phyloP scores from a whole-genome alignment of 2,888 invertebrate species.

The Brassicogethes aeneus region DNA sequence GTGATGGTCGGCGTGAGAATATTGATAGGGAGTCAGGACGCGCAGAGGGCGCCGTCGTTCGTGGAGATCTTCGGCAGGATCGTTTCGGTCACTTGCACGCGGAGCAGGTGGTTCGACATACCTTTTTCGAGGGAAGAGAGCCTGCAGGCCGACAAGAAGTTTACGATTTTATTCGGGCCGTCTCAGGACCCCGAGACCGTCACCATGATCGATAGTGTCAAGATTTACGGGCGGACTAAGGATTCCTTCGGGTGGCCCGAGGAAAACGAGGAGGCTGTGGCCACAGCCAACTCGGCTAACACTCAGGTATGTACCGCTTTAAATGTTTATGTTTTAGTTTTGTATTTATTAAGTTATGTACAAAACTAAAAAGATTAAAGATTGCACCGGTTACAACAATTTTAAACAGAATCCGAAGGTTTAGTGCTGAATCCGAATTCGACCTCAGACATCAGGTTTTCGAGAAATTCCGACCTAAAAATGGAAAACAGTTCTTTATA shows the following conservation, averaged over 20 bases:
- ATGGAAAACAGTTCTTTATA: no score
- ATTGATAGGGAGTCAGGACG: slow-evolving; percentile 74
- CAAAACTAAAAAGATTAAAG: no score
- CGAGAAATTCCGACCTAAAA: no score
- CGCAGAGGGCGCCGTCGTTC: slow-evolving; percentile 66
- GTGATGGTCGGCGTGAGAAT: slow-evolving; percentile 75
- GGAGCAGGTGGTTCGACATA: slow-evolving; percentile 91
- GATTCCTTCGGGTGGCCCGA: slow-evolving; percentile 97
- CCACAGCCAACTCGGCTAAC: slow-evolving; percentile 25
- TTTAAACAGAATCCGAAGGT: no score
- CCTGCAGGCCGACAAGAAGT: slow-evolving; percentile 81
- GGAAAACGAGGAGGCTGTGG: slow-evolving; percentile 68
- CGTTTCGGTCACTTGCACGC: slow-evolving; percentile 37
- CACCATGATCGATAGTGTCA: slow-evolving; percentile 89
- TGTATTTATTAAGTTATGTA: no score
- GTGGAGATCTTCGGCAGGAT: slow-evolving; percentile 47
- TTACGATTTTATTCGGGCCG: slow-evolving; percentile 74
- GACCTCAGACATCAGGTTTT: no score
- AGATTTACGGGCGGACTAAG: slow-evolving; percentile 87
- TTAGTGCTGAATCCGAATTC: no score
- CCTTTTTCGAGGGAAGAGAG: slow-evolving; percentile 92
- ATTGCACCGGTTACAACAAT: no score
- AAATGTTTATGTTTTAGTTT: no score
- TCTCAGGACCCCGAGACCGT: slow-evolving; percentile 82
- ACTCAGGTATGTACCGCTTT: no score